Conservation (phyloP, 2,797 vertebrate genomes). For the Thripadectes ignobilis region DNA sequence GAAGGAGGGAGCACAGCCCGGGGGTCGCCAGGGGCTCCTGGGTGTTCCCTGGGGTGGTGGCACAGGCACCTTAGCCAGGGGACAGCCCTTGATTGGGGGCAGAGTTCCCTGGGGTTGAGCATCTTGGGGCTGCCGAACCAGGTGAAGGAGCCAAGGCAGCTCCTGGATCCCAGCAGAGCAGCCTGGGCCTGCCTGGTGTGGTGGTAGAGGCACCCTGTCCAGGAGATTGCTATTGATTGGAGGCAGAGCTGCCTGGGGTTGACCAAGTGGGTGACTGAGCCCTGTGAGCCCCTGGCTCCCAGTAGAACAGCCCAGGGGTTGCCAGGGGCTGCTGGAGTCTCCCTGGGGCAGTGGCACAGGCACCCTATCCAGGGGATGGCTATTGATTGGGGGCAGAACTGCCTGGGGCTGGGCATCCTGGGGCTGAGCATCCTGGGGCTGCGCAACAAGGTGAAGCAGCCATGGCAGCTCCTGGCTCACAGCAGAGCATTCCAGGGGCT, state of each 20-base stretch:
- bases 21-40: not conserved
- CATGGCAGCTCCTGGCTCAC: not conserved
- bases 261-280: not conserved
- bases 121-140: not conserved
- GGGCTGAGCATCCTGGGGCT: not conserved
- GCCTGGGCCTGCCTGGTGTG: rapidly evolving
- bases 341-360: rapidly evolving
- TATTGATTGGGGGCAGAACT: not conserved
- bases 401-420: not conserved
- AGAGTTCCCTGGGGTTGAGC: not conserved
- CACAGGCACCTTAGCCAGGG: not conserved
- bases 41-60: rapidly evolving
- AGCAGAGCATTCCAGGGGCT: rapidly evolving
- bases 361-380: not conserved
- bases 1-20: not conserved
- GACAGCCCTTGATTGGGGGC: rapidly evolving
- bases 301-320: rapidly evolving
- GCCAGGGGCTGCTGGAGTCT: rapidly evolving
- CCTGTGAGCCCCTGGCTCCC: not conserved
- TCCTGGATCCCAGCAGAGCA: rapidly evolving
- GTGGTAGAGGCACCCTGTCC: rapidly evolving
- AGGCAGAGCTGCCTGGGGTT: not conserved
- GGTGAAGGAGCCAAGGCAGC: not conserved
- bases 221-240: rapidly evolving
- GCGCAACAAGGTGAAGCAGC: not conserved